phyloP scores from a whole-genome alignment of 1,140 invertebrate genomes.

The Halictus rubicundus region DNA sequence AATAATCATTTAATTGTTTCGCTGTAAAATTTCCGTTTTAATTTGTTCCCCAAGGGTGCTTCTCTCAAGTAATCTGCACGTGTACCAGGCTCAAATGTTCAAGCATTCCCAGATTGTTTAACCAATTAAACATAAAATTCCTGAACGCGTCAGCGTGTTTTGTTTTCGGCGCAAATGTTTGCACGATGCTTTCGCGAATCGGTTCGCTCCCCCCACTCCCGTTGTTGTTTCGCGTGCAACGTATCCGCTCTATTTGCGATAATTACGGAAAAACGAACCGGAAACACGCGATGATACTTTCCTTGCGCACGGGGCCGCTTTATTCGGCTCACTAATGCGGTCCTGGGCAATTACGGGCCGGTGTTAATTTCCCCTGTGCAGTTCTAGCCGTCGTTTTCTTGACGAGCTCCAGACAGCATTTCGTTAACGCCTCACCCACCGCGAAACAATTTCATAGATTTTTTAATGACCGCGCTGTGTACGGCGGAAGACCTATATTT shows the following conservation, averaged over 20 bases:
- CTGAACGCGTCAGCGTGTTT: neutral
- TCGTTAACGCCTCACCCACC: too few relatives aligned
- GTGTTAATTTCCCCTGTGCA: neutral
- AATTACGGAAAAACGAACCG: neutral
- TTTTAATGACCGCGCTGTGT: too few relatives aligned
- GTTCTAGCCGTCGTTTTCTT: neutral
- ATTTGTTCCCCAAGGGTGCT: too few relatives aligned
- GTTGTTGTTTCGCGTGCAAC: neutral
- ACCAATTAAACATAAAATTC: neutral
- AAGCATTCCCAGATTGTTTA: neutral
- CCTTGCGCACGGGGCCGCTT: neutral
- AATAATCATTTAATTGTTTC: too few relatives aligned
- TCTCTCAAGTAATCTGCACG: too few relatives aligned
- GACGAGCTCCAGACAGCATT: too few relatives aligned
- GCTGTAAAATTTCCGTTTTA: too few relatives aligned
- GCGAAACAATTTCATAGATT: too few relatives aligned
- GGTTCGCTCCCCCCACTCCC: neutral
- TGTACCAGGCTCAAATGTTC: too few relatives aligned
- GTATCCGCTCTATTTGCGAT: neutral
- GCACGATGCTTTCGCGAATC: neutral
- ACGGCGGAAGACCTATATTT: too few relatives aligned
- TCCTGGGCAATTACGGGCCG: neutral
- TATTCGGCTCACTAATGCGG: neutral
- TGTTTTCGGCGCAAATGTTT: neutral
- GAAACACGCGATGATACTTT: conserved; percentile 7